Base-by-base conservation (phyloP, 2,797 vertebrate species). In the Philypnodon macrostomus region DNA sequence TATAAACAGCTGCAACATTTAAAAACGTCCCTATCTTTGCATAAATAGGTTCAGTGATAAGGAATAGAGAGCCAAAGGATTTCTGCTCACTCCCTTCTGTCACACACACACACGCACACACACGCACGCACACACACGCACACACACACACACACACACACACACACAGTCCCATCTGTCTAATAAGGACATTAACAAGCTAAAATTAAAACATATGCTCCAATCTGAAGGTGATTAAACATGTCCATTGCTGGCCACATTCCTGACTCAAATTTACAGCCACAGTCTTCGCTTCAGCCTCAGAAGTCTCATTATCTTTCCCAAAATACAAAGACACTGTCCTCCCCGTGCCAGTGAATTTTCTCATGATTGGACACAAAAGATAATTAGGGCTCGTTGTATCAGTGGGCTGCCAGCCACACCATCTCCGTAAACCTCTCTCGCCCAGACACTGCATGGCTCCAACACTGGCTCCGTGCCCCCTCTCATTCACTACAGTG, bases 371-470 rank as follows among this genome's bases (percentile, higher is more conserved):
- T 68, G 73, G 76, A 86, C 49, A 69, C 59, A 56, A 66, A 76
- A 75, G 77, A 84, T 86, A 86, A 89, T 90, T 82, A 88, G 75
- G 70, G 72, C 18, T 41, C 61, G 77, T 80, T 75, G 72, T 80
- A 79, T 86, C 80, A 83, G 50, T 70, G 77, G 75, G 73, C 76
- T 56, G 77, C 67, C 54, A 80, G 81, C 77, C 73, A 74, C 73
- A 57, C 38, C 68, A 63, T 73, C 67, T 74, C 71, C 75, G 62
- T 58, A 68, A 78, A 69, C 74, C 73, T 67, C 66, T 84, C 74
- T 73, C 53, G 49, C 71, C 64, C 68, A 65, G 67, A 65, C 59
- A n/a, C n/a, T n/a, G n/a, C n/a, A 11, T 42, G 66, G 67, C 77
- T n/a, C n/a, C 74, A 77, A 67, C 75, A 63, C 74, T 75, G 78